Conservation (phyloP, 2,113 vertebrate genomes). For the Rallus limicola region DNA sequence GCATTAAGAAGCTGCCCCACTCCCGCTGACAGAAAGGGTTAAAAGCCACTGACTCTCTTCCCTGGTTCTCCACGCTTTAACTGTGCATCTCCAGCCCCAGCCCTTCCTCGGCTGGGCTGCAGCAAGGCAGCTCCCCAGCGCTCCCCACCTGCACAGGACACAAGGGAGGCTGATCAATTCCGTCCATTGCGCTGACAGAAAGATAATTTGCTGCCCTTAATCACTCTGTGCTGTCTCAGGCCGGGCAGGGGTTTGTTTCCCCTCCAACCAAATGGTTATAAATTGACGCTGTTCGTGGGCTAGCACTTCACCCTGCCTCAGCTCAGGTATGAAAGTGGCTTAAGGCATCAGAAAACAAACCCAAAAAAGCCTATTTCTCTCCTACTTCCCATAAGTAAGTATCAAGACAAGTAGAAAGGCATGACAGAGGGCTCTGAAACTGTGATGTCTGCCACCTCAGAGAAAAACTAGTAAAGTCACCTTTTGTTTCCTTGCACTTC, state of each 20-base stretch:
- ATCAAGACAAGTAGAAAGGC: not conserved
- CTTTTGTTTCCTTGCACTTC: not conserved
- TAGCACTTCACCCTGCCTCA: not conserved
- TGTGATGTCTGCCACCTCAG: not conserved
- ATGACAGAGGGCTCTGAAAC: not conserved
- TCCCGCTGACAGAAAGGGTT: not conserved
- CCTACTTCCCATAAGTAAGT: not conserved
- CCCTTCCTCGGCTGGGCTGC: not conserved
- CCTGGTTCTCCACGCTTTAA: not conserved
- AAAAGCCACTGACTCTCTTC: not conserved
- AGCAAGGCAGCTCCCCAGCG: not conserved
- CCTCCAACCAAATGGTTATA: conserved; percentile 29
- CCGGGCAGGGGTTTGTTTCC: not conserved
- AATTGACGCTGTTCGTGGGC: not conserved
- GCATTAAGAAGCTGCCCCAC: not conserved
- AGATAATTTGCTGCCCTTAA: conserved; percentile 36
- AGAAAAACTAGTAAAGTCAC: not conserved
- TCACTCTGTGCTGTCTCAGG: not conserved
- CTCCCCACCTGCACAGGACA: not conserved
- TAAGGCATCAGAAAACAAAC: not conserved
- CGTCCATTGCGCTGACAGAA: not conserved
- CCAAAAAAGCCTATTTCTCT: not conserved
- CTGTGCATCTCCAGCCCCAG: not conserved
- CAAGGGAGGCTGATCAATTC: not conserved
- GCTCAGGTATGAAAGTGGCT: not conserved